These are phyloP conservation scores for Plutella xylostella DNA, from an alignment of 2,888 invertebrate species.

Conservation along the genomic window DNA sequence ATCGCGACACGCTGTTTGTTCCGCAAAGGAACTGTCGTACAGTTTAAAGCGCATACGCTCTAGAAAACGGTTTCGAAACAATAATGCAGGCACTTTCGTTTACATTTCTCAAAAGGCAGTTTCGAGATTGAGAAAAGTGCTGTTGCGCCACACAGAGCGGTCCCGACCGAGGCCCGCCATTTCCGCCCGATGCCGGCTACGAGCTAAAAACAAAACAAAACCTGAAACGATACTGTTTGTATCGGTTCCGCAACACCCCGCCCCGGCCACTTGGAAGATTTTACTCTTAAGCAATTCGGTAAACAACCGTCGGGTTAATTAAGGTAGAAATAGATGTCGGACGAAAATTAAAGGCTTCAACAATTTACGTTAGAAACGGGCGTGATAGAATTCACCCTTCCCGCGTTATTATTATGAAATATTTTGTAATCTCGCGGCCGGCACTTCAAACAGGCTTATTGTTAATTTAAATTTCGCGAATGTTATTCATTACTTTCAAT, in stretches of 20 bases:
- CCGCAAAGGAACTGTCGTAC: conserved; percentile 1
- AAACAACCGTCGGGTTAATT: conserved; percentile 38
- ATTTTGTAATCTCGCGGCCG: not conserved
- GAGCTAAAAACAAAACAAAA: conserved; percentile 22
- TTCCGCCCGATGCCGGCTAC: conserved; percentile 22
- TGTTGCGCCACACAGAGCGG: not conserved
- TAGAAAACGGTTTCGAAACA: conserved; percentile 1
- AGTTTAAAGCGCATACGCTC: not conserved
- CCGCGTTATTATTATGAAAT: not conserved
- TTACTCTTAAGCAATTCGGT: conserved; percentile 28
- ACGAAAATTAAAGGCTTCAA: conserved; percentile 43
- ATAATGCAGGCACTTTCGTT: conserved; percentile 9
- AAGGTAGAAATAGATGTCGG: conserved; percentile 35
- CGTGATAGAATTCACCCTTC: conserved; percentile 26
- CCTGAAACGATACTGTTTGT: conserved; percentile 17
- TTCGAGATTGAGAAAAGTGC: conserved; percentile 5
- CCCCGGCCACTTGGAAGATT: conserved; percentile 27
- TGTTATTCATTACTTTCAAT: conserved; percentile 2
- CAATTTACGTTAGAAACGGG: conserved; percentile 34
- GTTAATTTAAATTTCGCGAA: not conserved
- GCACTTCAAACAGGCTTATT: too few species aligned
- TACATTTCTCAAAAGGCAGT: conserved; percentile 7
- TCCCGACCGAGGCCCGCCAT: conserved; percentile 5
- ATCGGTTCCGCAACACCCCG: conserved; percentile 26
- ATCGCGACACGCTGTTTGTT: not conserved